These are phyloP conservation scores for Corythornis leucogaster DNA, from an alignment of 2,797 vertebrate genomes.

Conservation along the genomic window DNA sequence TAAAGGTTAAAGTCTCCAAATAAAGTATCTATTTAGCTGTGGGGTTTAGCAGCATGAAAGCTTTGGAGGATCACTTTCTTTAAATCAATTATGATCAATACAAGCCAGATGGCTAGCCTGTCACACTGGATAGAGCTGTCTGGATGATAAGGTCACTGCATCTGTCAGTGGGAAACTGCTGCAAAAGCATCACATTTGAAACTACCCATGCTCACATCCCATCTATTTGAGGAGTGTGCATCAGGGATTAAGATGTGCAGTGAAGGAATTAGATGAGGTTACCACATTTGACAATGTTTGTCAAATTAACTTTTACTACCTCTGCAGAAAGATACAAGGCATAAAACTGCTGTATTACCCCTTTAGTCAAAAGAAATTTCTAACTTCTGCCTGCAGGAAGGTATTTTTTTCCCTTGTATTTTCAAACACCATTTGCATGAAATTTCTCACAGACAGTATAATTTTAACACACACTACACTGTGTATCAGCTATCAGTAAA, in stretches of 20 bases:
- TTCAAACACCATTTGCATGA: conserved; percentile 40
- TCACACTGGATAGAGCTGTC: conserved; percentile 72
- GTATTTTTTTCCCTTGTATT: conserved; percentile 37
- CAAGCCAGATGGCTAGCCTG: conserved; percentile 74
- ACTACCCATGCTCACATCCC: conserved; percentile 31
- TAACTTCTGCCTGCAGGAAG: not conserved
- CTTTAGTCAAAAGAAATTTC: not conserved
- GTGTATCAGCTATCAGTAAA: conserved; percentile 65
- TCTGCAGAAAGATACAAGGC: not conserved
- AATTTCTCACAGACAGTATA: conserved; percentile 49
- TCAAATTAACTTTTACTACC: conserved; percentile 42
- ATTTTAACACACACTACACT: conserved; percentile 65
- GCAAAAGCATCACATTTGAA: conserved; percentile 32
- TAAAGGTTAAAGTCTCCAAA: conserved; percentile 33
- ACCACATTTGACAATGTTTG: conserved; percentile 32
- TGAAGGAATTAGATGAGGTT: conserved; percentile 43
- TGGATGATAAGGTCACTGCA: conserved; percentile 78
- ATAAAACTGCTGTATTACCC: not conserved
- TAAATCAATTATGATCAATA: conserved; percentile 72
- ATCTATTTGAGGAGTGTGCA: conserved; percentile 35
- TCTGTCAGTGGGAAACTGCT: conserved; percentile 59
- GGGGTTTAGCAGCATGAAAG: conserved; percentile 27
- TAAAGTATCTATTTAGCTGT: not conserved
- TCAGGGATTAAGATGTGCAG: conserved; percentile 55
- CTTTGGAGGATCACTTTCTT: conserved; percentile 59